Percentiles rank a stretch among this genome's conserved stretches.
phyloP scores from a whole-genome alignment of 1,140 invertebrate species.

The Aphaenogaster ashmeadi region DNA sequence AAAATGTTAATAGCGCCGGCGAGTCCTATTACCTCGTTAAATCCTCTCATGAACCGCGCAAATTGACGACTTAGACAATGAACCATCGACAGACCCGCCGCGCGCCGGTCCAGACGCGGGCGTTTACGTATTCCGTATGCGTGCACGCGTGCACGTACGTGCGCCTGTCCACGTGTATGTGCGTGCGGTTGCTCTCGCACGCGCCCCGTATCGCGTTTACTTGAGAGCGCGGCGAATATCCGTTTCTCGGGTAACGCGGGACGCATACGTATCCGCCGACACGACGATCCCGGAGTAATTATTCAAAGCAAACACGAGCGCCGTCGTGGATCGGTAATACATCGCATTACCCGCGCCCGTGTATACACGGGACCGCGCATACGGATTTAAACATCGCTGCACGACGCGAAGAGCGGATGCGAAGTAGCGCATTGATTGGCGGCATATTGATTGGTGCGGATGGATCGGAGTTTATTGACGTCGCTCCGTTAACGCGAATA shows the following conservation, averaged over 20 bases:
- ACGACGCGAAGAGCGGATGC: constrained; percentile 19
- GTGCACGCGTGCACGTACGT: not conserved
- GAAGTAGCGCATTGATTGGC: constrained; percentile 24
- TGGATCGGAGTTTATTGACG: constrained; percentile 11
- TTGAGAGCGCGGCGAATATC: constrained; percentile 62
- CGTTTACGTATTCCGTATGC: constrained; percentile 59
- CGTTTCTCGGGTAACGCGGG: constrained; percentile 54
- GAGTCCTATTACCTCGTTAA: constrained; percentile 48
- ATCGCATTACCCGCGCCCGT: constrained; percentile 65
- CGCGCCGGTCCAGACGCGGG: not conserved
- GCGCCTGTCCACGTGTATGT: not conserved
- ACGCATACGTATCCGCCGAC: constrained; percentile 68
- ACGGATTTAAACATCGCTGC: constrained; percentile 26
- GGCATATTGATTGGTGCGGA: constrained; percentile 20
- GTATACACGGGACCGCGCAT: constrained; percentile 17
- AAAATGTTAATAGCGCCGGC: constrained; percentile 45
- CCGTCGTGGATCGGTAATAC: constrained; percentile 72
- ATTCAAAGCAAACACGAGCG: constrained; percentile 73
- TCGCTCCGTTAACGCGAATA: not conserved
- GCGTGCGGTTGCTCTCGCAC: not conserved
- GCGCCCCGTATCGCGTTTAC: constrained; percentile 64
- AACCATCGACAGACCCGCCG: constrained; percentile 41
- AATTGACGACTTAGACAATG: constrained; percentile 45
- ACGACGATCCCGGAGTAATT: constrained; percentile 69
- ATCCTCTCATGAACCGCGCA: constrained; percentile 37